A percentile compares a stretch with the other conserved stretches of the same genome.
phyloP scores from a whole-genome alignment of 2,888 invertebrate species.

The Steinernema hermaphroditum region DNA sequence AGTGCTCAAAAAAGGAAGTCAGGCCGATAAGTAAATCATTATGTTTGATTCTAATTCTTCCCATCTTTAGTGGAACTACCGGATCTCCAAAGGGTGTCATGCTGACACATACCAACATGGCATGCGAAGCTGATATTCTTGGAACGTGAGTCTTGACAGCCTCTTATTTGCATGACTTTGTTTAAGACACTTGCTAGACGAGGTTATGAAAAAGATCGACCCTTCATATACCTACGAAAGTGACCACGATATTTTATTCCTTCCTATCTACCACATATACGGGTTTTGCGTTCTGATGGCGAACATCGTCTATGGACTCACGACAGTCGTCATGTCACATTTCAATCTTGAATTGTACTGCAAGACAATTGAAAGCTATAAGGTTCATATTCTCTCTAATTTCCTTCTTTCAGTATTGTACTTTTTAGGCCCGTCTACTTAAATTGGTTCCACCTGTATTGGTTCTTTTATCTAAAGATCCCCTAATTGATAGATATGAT shows the following conservation, averaged over 20 bases:
- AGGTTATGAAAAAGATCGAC: not conserved
- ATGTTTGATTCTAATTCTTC: too few relatives aligned
- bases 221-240: conserved; percentile 4
- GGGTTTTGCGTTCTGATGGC: conserved; percentile 40
- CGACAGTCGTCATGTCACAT: conserved; percentile 37
- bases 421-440: not conserved
- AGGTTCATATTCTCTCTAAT: too few relatives aligned
- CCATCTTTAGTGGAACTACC: conserved; percentile 7
- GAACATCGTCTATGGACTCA: conserved; percentile 43
- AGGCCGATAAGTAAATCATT: too few relatives aligned
- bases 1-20: too few relatives aligned
- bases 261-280: conserved; percentile 33
- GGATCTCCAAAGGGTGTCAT: conserved; percentile 35
- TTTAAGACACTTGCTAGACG: not conserved
- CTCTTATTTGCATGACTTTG: not conserved
- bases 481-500: not conserved
- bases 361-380: conserved; percentile 39
- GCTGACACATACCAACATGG: conserved; percentile 10
- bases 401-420: too few relatives aligned
- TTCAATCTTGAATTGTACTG: conserved; percentile 44
- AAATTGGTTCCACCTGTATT: not conserved
- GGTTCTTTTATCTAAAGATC: not conserved
- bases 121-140: not conserved
- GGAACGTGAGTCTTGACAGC: not conserved
- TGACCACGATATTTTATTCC: not conserved